Base-by-base conservation (phyloP, 2,888 invertebrate genomes). In the Amphipoea oculea region DNA sequence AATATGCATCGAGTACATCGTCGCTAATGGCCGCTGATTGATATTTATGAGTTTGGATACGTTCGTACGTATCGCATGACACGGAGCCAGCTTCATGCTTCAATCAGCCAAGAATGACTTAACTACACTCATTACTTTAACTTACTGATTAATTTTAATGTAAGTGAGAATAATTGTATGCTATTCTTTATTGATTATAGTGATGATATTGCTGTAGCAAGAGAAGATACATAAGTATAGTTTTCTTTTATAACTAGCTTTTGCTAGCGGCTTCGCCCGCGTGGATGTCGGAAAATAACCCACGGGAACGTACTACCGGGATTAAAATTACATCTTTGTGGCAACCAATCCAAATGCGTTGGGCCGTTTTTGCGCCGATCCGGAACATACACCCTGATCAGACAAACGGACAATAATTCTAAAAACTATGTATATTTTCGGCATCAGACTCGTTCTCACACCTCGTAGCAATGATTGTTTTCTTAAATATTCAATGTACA, bases 31-130 rank as follows among this genome's bases (percentile, higher is more conserved):
- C 68, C 36, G 66, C 36, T 94, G 94, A 95, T 95, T 95, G 94
- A 95, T 95, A 95, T 95, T 94, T 95, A 95, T 94, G 94, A 92
- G 92, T 94, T 94, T 92, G 90, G 90, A 94, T 94, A 92, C 90
- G 91, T 91, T 86, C 86, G 88, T 91, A 83, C 76, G 88, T 93
- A 94, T 94, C 92, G 91, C 89, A 93, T 95, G 91, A 92, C 92
- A 91, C 79, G 84, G 66, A 79, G 90, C 85, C 88, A 88, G 89
- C 77, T 87, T 92, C 91, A 92, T 92, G 91, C 92, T 91, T 92
- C 91, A 93, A 92, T 93, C 91, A 91, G 80, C 86, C 90, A 89
- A 63, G 85, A 87, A 88, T 83, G 65, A 79, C 76, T 85, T 84
- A 80, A 89, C 75, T 78, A 84, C 66, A 57, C 69, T 78, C 71